A percentile compares a stretch with the other conserved stretches of the same genome.
phyloP scores from a whole-genome alignment of 23 tunicate genomes.

The Styela plicata region DNA sequence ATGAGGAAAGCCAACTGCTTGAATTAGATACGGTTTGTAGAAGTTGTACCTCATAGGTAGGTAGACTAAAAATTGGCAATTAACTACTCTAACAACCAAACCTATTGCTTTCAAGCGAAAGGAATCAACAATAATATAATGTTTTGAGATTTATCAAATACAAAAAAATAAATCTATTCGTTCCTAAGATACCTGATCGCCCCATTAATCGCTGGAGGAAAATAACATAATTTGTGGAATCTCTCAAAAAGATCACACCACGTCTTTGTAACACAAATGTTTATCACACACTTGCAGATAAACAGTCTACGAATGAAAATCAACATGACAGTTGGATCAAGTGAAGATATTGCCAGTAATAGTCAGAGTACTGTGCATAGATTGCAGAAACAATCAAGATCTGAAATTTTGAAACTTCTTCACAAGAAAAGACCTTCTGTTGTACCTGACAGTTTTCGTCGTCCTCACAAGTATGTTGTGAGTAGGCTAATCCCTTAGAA shows the following conservation, averaged over 20 bases:
- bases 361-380: conserved; percentile 39
- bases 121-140: no score
- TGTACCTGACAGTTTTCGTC: conserved; percentile 14
- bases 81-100: no score
- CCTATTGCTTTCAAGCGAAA: no score
- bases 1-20: no score
- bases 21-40: no score
- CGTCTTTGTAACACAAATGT: background rate
- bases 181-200: no score
- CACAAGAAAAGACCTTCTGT: conserved; percentile 12
- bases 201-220: background rate
- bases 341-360: conserved; percentile 33
- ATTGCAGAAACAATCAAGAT: conserved; percentile 45
- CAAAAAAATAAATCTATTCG: no score
- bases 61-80: no score
- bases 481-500: no score
- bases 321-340: conserved; percentile 60
- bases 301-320: conserved; percentile 67
- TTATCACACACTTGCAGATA: conserved; percentile 36
- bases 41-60: no score
- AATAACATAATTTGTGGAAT: background rate
- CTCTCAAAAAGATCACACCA: background rate
- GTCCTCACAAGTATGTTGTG: conserved; percentile 27
- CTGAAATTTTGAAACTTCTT: conserved; percentile 26
- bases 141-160: no score